A percentile compares a stretch with the other conserved stretches of the same genome.
phyloP scores from a whole-genome alignment of 2,888 invertebrate species.

The Sminthurinus aureus region DNA sequence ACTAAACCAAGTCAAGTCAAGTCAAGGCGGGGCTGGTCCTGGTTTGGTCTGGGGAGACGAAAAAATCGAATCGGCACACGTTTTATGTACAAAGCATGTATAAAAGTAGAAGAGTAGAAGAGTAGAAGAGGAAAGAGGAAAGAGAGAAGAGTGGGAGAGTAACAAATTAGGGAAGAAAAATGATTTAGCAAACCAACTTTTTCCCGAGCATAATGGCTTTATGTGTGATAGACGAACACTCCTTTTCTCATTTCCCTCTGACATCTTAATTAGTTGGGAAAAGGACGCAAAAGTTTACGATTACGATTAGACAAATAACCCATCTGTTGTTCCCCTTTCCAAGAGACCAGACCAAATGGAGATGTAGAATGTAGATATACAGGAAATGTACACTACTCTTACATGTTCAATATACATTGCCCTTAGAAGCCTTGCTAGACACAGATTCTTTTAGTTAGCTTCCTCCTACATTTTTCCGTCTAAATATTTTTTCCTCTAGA shows the following conservation, averaged over 20 bases:
- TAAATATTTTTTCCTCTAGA: neutral
- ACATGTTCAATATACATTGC: neutral
- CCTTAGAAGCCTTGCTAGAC: neutral
- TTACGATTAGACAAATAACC: constrained; percentile 14
- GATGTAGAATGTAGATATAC: no score
- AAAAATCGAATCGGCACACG: no score
- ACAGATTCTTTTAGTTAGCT: neutral
- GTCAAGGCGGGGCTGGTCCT: no score
- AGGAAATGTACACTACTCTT: no score
- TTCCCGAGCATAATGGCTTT: neutral
- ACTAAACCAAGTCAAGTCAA: no score
- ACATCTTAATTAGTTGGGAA: constrained; percentile 9
- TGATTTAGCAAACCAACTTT: neutral
- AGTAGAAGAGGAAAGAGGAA: no score
- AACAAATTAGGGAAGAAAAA: neutral
- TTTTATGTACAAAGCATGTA: no score
- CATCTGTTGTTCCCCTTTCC: neutral
- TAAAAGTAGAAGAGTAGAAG: no score
- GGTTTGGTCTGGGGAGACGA: no score
- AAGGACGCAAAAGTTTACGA: neutral
- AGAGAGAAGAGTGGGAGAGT: neutral
- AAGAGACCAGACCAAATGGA: neutral
- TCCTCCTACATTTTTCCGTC: neutral
- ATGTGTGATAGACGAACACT: neutral
- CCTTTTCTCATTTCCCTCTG: constrained; percentile 4